Base-by-base conservation (phyloP, 1,140 invertebrate genomes). In the Dufourea novaeangliae region DNA sequence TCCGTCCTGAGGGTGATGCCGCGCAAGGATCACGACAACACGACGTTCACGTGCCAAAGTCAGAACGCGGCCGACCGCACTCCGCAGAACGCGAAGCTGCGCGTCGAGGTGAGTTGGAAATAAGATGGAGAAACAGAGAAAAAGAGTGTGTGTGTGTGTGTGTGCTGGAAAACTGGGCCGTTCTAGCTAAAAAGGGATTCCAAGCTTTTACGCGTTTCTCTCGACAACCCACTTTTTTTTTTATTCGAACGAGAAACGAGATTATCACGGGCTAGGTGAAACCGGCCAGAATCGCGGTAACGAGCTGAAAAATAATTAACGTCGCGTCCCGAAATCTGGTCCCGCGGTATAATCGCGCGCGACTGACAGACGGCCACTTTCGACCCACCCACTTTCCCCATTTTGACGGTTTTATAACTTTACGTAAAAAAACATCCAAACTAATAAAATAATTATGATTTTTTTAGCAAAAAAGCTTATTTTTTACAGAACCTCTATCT, bases 21-120 rank as follows among this genome's bases (percentile, higher is more conserved):
- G 5, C 95, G 95, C 76, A 97, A 97, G 91, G 94, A 95, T 32
- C 96, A 98, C 91, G 96, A 98, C 92, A 98, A 98, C 86, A 97
- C 96, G 79, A 97, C 95, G 22, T 96, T 98, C 85, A 97, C 97
- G 25, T 99, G 98, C 91, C 97, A 97, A 92, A 97, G 97, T 62
- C 96, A 97, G 91, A 98, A 97, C 87, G 96, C 95, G 0, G 96
- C 96, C 10, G 96, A 97, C 90, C 93, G 96, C 77, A 96, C 95
- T 12, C 96, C 96, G 87, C 94, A 96, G 87, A 96, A 95, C 83
- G 96, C 96, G 8, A 96, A 95, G 88, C 94, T 97, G 34, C 94
- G 95, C 73, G 94, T 98, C 46, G 95, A 97, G 94, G 96, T 97
- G 86, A 92, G 89, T 90, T 17, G 17, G n/a, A n/a, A 29, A 37